phyloP scores from a whole-genome alignment of 2,797 vertebrate species.

The Dicrostonyx torquatus region DNA sequence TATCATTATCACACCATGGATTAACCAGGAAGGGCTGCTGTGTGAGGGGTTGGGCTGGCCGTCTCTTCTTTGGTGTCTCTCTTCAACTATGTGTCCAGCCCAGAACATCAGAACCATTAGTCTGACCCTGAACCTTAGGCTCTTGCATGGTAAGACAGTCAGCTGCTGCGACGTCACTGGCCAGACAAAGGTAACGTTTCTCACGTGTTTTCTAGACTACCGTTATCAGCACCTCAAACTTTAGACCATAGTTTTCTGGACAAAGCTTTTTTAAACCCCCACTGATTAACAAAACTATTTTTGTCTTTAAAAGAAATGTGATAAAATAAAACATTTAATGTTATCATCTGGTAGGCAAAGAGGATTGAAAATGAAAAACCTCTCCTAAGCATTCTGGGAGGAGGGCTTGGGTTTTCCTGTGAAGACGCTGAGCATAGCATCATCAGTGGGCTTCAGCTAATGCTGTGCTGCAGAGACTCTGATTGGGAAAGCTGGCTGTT shows the following conservation, averaged over 20 bases:
- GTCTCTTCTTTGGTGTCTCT: conserved; percentile 83
- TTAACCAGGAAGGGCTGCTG: conserved; percentile 86
- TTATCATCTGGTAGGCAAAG: conserved; percentile 23
- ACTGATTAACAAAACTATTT: conserved; percentile 38
- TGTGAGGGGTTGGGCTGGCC: conserved; percentile 86
- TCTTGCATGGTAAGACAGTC: conserved; percentile 84
- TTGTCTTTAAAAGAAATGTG: conserved; percentile 43
- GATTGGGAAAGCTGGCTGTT: background rate
- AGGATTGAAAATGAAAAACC: conserved; percentile 5
- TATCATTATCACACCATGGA: conserved; percentile 86
- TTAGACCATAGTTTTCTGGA: conserved; percentile 57
- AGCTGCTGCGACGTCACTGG: conserved; percentile 82
- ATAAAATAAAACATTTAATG: background rate
- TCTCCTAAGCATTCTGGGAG: background rate
- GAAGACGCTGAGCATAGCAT: background rate
- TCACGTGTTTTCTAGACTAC: conserved; percentile 83
- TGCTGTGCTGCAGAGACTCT: background rate
- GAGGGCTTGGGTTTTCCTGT: background rate
- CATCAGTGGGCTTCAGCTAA: background rate
- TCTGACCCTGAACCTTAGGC: conserved; percentile 86
- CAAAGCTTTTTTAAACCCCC: background rate
- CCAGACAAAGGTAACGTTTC: conserved; percentile 86
- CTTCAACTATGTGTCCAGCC: conserved; percentile 86
- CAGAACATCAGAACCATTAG: conserved; percentile 84
- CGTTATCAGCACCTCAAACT: conserved; percentile 67